phyloP scores from a whole-genome alignment of 2,797 vertebrate genomes.

The Mormyrus proboscirostris region DNA sequence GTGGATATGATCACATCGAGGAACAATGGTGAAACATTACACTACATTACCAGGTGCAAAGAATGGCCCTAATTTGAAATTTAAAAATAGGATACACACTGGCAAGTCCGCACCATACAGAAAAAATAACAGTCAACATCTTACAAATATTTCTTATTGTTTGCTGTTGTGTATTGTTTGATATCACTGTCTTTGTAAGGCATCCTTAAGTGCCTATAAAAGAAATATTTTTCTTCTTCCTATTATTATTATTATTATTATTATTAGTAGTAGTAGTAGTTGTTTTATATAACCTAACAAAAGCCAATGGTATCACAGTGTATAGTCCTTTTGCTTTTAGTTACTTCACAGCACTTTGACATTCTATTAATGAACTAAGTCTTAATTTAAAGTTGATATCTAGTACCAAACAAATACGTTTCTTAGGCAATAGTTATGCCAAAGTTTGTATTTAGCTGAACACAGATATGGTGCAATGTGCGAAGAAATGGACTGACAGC shows the following conservation, averaged over 20 bases:
- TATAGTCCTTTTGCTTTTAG: not conserved
- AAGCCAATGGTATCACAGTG: not conserved
- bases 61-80: not conserved
- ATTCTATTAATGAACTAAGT: conserved; percentile 10
- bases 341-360: not conserved
- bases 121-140: not conserved
- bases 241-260: not conserved
- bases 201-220: not conserved
- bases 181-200: not conserved
- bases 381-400: conserved; percentile 26
- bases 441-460: conserved; percentile 14
- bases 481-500: conserved; percentile 8
- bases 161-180: not conserved
- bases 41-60: not conserved
- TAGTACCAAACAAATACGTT: not conserved
- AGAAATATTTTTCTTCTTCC: not conserved
- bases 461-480: conserved; percentile 6
- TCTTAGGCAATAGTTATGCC: not conserved
- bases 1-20: not conserved
- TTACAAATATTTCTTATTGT: not conserved
- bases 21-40: not conserved
- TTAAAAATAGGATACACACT: not conserved
- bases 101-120: not conserved
- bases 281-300: not conserved
- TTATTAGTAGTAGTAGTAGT: not conserved